Conservation (phyloP, 1,140 invertebrate species). For the Argopecten irradians region DNA sequence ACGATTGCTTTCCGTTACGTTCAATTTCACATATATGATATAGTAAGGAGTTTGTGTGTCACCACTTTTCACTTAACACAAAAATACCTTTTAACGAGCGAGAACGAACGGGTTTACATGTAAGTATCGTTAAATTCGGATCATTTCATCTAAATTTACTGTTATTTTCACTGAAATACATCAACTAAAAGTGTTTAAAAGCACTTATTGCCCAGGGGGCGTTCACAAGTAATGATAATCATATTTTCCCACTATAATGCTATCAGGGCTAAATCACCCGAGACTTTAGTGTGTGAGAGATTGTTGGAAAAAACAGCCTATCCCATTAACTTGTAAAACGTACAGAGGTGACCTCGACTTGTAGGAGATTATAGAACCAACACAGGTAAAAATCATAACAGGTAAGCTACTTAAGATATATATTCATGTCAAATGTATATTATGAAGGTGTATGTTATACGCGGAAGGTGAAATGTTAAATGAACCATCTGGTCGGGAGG, state of each 20-base stretch:
- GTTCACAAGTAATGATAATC: neutral
- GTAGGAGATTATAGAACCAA: neutral
- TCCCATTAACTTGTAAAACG: neutral
- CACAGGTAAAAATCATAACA: neutral
- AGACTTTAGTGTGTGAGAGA: neutral
- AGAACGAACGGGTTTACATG: neutral
- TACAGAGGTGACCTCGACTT: neutral
- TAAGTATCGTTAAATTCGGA: neutral
- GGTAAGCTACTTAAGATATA: neutral
- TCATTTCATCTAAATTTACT: neutral
- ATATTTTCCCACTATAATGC: neutral
- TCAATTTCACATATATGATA: neutral
- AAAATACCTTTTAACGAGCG: neutral
- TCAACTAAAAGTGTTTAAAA: neutral
- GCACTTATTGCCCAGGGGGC: neutral
- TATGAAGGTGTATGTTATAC: neutral
- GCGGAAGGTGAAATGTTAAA: neutral
- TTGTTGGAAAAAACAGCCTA: neutral
- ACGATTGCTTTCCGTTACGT: neutral
- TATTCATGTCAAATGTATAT: neutral
- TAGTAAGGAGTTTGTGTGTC: neutral
- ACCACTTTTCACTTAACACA: neutral
- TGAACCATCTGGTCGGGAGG: neutral
- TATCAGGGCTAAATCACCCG: neutral
- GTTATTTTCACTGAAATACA: neutral